These are phyloP conservation scores for Helarctos malayanus DNA, from an alignment of 2,797 vertebrate species.

Conservation along the genomic window DNA sequence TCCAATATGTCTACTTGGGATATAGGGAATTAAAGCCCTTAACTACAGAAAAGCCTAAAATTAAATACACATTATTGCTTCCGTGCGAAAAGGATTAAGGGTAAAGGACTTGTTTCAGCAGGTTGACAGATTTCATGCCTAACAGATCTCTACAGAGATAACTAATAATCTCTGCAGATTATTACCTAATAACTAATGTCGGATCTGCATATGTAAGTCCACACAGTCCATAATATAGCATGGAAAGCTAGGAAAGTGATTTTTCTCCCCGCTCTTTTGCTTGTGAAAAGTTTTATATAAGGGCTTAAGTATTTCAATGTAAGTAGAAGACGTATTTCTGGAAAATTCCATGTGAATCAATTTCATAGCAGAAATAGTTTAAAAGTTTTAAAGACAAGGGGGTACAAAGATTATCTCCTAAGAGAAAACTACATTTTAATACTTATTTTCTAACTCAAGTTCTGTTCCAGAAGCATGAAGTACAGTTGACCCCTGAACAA, in stretches of 20 bases:
- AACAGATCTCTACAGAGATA: background rate
- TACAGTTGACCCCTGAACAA: background rate
- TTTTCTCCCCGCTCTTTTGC: background rate
- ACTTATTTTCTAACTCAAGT: conserved; percentile 28
- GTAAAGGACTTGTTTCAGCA: background rate
- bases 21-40: background rate
- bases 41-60: background rate
- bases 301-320: background rate
- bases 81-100: background rate
- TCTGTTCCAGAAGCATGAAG: background rate
- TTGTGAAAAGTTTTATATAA: background rate
- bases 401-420: conserved; percentile 11
- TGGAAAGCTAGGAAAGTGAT: background rate
- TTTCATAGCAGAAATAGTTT: conserved; percentile 40
- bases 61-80: background rate
- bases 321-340: conserved; percentile 46
- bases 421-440: conserved; percentile 20
- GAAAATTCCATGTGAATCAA: conserved; percentile 27
- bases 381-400: conserved; percentile 37
- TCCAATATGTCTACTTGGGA: background rate
- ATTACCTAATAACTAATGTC: background rate
- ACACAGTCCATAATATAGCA: background rate
- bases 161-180: background rate
- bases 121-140: background rate
- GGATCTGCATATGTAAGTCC: background rate